Base-by-base conservation (phyloP, 2,113 vertebrate genomes). In the Capreolus pygargus region DNA sequence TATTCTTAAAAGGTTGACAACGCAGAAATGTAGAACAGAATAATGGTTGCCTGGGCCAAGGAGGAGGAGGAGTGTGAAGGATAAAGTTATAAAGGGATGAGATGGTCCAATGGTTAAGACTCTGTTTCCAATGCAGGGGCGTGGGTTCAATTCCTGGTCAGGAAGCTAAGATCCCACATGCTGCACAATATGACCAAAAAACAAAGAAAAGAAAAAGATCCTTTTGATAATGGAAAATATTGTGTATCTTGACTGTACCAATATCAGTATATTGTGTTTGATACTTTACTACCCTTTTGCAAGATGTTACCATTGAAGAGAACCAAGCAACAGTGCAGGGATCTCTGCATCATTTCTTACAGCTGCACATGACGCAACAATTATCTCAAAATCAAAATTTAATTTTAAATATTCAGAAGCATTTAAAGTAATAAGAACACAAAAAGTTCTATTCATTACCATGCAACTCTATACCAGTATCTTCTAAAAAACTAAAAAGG, bases 381-480 rank as follows among this genome's bases (percentile, higher is more conserved):
- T 78, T 39, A 78, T 78, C 36, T 84, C 64, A 82, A 95, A 95
- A 52, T 43, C 83, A 54, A 95, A 95, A 11, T 19, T 95, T 91
- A 93, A 89, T 39, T 50, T 7, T 30, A 57, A 96, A 86, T 86
- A 57, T 95, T 25, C 43, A 12, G 7, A 93, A 52, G 6, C 55
- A 61, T 47, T 52, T 15, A 91, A 93, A 97, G 57, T 60, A 86
- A 50, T 70, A 67, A 67, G 10, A 55, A 82, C 21, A 76, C n/a
- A 94, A 76, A 43, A 27, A 70, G 4, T 47, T 1, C 13, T 45
- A 79, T 50, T 61, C 55, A 70, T 90, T 83, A 64, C 12, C 30
- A 13, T 36, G 25, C 13, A 60, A 79, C 6, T 85, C 9, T 21
- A 89, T 45, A 39, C 10, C 33, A 95, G 21, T 50, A 74, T n/a